A percentile compares a stretch with the other conserved stretches of the same genome.
Evolutionary conservation across 2,888 invertebrate species (phyloP).

Genomic region (Phrixothrix hirtus): DNA sequence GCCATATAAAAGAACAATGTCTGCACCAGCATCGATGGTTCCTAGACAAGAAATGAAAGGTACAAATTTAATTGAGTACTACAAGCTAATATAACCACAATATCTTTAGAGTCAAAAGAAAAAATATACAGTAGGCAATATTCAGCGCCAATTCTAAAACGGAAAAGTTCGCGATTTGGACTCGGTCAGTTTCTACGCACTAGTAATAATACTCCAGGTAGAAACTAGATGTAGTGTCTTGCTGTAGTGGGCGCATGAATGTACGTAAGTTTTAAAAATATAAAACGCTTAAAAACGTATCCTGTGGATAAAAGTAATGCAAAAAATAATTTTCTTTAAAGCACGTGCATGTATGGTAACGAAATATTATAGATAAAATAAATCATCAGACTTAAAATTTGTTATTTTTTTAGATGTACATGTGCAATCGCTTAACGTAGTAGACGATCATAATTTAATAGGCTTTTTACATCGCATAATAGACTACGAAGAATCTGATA

Average conservation of each 20-base stretch:
- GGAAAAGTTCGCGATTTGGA: constrained; percentile 90
- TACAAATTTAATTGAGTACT: constrained; percentile 56
- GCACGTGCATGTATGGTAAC: not conserved
- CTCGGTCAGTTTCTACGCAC: constrained; percentile 80
- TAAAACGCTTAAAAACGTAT: not conserved
- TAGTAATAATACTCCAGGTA: constrained; percentile 67
- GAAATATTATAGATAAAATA: too few species aligned
- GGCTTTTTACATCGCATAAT: constrained; percentile 83
- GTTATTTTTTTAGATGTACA: constrained; percentile 69
- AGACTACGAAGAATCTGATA: constrained; percentile 92
- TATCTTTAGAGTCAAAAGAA: constrained; percentile 65
- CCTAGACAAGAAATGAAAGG: constrained; percentile 72
- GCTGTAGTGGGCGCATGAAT: constrained; percentile 53
- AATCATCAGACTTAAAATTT: too few species aligned
- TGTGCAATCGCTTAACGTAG: constrained; percentile 80
- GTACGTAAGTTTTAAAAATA: constrained; percentile 33
- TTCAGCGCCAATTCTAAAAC: constrained; percentile 92
- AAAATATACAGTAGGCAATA: constrained; percentile 89
- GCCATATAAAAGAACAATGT: constrained; percentile 94
- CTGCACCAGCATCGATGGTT: constrained; percentile 85
- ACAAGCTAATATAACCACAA: constrained; percentile 9
- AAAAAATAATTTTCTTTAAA: not conserved
- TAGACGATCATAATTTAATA: constrained; percentile 78
- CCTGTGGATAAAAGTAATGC: not conserved
- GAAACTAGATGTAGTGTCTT: constrained; percentile 57